Evolutionary conservation across 2,113 vertebrate species (phyloP).

Genomic region (Terrapene triunguis): DNA sequence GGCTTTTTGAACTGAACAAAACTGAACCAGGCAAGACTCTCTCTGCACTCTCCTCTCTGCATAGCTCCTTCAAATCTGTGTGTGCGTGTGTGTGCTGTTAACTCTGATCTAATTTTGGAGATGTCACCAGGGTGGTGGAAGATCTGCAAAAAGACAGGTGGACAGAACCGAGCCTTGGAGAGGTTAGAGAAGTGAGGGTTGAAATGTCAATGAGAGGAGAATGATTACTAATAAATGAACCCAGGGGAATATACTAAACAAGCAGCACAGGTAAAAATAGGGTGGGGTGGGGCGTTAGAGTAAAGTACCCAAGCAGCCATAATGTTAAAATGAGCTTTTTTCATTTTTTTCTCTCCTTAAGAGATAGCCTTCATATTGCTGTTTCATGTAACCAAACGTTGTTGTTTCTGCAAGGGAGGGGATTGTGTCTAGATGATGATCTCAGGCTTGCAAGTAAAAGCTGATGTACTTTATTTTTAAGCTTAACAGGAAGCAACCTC

Average conservation of each 20-base stretch:
- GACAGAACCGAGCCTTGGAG: background rate
- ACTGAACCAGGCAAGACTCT: background rate
- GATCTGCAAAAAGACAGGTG: background rate
- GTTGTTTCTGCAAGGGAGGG: background rate
- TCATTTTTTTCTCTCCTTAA: fast-evolving
- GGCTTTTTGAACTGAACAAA: background rate
- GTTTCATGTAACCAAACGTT: background rate
- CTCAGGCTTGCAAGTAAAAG: background rate
- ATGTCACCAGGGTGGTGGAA: background rate
- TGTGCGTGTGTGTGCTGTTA: background rate
- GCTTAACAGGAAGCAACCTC: background rate
- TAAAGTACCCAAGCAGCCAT: background rate
- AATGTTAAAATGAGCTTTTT: background rate
- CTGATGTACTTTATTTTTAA: constrained; percentile 13
- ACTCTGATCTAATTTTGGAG: background rate
- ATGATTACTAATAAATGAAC: background rate
- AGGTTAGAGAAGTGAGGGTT: background rate
- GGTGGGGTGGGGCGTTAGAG: background rate
- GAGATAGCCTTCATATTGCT: background rate
- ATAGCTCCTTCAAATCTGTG: background rate
- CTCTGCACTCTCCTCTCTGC: background rate
- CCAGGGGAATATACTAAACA: background rate
- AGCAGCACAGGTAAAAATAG: background rate
- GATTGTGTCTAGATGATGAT: background rate
- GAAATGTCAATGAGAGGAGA: background rate